phyloP scores from a whole-genome alignment of 2,797 vertebrate genomes.

The Garrulus glandarius region DNA sequence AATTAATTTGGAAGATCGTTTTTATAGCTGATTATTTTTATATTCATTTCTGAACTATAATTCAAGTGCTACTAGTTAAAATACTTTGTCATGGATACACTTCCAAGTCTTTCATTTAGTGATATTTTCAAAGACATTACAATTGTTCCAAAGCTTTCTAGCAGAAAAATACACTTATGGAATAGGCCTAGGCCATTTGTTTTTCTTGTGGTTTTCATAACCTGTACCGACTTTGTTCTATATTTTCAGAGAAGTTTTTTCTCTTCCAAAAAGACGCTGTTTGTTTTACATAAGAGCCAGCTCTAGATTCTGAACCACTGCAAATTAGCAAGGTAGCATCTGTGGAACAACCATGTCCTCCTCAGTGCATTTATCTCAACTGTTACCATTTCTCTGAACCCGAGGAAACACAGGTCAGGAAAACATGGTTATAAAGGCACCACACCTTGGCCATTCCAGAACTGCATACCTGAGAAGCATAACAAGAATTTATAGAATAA shows the following conservation, averaged over 20 bases:
- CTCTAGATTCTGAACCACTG: background rate
- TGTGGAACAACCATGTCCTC: background rate
- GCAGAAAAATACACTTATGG: constrained; percentile 10
- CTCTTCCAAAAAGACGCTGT: background rate
- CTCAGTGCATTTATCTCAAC: background rate
- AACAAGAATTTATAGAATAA: background rate
- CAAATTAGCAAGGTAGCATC: background rate
- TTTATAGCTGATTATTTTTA: background rate
- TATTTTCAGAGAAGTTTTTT: background rate
- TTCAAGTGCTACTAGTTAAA: constrained; percentile 21
- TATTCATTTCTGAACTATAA: background rate
- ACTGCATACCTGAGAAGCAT: background rate
- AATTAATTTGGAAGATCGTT: background rate
- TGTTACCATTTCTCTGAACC: background rate
- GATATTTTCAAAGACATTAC: constrained; percentile 22
- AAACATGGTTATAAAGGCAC: background rate
- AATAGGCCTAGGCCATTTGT: constrained; percentile 22
- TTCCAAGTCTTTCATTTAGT: constrained; percentile 5
- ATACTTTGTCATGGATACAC: background rate
- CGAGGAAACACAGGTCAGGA: background rate
- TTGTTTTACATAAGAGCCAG: background rate
- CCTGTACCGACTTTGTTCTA: background rate
- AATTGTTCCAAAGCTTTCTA: constrained; percentile 38
- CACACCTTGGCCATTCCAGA: background rate
- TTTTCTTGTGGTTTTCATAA: constrained; percentile 38